phyloP scores from a whole-genome alignment of 2,113 vertebrate species.

The Xiphias gladius region DNA sequence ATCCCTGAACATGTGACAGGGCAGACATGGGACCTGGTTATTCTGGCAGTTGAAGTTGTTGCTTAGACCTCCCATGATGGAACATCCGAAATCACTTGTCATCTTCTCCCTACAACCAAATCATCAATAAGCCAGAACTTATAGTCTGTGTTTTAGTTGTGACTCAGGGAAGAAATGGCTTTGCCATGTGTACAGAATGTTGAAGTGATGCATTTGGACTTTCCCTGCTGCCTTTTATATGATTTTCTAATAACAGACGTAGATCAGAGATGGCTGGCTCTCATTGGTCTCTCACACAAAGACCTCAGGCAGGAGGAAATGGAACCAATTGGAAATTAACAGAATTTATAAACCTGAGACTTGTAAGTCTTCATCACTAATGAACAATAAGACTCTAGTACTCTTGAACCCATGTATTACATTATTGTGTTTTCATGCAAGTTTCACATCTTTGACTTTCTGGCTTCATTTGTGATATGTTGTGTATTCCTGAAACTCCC shows the following conservation, averaged over 20 bases:
- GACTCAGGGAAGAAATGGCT: constrained; percentile 27
- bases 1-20: constrained; percentile 79
- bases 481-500: constrained; percentile 50
- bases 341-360: constrained; percentile 6
- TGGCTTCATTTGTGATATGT: background rate
- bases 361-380: background rate
- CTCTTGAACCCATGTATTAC: background rate
- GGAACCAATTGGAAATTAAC: constrained; percentile 25
- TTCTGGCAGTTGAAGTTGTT: constrained; percentile 53
- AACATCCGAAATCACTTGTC: constrained; percentile 19
- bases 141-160: background rate
- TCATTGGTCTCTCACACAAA: constrained; percentile 21
- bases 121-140: background rate
- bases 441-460: constrained; percentile 6
- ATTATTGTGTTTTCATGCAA: background rate
- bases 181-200: constrained; percentile 50
- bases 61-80: constrained; percentile 69
- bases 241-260: constrained; percentile 47
- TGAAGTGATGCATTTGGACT: constrained; percentile 51
- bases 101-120: constrained; percentile 17
- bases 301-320: constrained; percentile 27
- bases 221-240: constrained; percentile 52
- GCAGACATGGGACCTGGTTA: constrained; percentile 75
- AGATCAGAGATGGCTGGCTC: constrained; percentile 38
- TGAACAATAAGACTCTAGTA: background rate